Base-by-base conservation (phyloP, 2,888 invertebrate genomes). In the Crossocerus cetratus region DNA sequence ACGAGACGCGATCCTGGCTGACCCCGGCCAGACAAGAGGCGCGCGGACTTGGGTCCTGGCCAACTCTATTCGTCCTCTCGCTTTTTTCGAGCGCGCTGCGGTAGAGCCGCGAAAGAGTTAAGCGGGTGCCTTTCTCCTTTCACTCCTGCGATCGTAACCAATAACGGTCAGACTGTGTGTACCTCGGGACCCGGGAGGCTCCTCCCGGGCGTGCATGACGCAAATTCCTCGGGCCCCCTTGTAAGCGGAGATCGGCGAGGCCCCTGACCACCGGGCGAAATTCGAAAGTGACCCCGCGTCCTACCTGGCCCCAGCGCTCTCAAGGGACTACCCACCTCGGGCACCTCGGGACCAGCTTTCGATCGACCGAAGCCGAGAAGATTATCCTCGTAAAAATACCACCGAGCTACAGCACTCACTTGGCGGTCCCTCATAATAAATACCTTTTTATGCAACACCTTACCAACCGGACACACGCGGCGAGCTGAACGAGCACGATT, bases 71-170 rank as follows among this genome's bases (percentile, higher is more conserved):
- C 14, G 14, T 58, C 2, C 49, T 55, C 8, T 42, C 42, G 23
- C 4, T 32, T 69, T 72, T 65, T 49, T 60, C 53, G n/a, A n/a
- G n/a, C 68, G 71, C 64, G 59, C 67, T 78, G 71, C 63, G 68
- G 72, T 8, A 11, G 2, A 32, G 32, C 62, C 60, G 61, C 65
- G 32, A 54, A 61, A 68, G 63, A 68, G 76, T 68, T 77, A 74
- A 79, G 77, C 66, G 60, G 43, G 70, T 78, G 84, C 89, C 89
- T 89, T 89, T 88, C 89, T 88, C 90, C 90, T 90, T 90, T 90
- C 90, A 90, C 90, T 85, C 58, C 32, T 32, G 44, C 55, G 62
- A 21, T 49, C 63, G 45, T 63, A 66, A 58, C 71, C 74, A 69
- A 69, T 77, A 61, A 54, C 56, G 49, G 44, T 56, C 61, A 60